Conservation (phyloP, 2,113 vertebrate species). For the Thomomys bottae region DNA sequence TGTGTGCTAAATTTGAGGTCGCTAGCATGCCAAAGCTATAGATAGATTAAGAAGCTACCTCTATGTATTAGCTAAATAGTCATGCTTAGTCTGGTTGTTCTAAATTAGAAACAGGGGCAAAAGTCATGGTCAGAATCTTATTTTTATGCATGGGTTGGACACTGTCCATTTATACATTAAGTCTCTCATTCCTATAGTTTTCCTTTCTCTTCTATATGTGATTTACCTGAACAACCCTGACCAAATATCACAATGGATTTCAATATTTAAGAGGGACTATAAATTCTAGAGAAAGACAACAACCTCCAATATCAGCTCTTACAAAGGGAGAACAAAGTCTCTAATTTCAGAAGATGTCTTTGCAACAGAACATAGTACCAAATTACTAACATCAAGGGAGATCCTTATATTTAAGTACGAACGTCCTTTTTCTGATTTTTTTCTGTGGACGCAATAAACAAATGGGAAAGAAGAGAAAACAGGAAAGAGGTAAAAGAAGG, state of each 20-base stretch:
- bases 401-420: neutral
- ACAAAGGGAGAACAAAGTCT: neutral
- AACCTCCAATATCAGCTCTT: neutral
- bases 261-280: neutral
- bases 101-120: neutral
- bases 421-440: neutral
- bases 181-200: neutral
- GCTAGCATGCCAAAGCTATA: neutral
- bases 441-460: neutral
- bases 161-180: neutral
- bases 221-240: neutral
- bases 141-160: neutral
- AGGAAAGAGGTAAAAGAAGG: neutral
- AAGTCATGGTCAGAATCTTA: neutral
- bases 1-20: neutral
- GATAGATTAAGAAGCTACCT: neutral
- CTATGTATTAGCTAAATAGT: neutral
- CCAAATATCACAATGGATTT: neutral
- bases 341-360: neutral
- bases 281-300: neutral
- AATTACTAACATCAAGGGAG: neutral
- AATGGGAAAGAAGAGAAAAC: neutral
- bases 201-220: conserved; percentile 9
- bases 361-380: neutral
- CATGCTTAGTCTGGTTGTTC: neutral